Evolutionary conservation across 2,797 vertebrate genomes (phyloP).

Genomic region (Neoniphon sammara): DNA sequence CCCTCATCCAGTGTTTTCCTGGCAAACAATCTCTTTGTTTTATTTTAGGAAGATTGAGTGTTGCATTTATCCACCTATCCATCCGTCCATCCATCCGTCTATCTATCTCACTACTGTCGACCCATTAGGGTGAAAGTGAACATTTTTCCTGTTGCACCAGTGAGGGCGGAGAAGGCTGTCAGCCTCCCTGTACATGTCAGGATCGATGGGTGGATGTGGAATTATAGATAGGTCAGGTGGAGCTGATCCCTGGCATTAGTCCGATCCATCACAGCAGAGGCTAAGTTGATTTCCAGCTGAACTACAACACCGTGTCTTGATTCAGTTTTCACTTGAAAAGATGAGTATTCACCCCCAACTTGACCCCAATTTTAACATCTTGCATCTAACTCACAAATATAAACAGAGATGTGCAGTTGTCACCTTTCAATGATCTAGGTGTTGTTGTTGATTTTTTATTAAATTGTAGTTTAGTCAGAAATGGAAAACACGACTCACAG

Average conservation of each 20-base stretch:
- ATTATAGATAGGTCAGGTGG: constrained; percentile 27
- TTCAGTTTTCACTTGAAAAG: constrained; percentile 10
- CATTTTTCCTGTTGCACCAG: constrained; percentile 27
- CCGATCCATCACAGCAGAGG: constrained; percentile 45
- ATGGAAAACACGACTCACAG: neutral
- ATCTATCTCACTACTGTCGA: constrained; percentile 22
- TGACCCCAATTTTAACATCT: neutral
- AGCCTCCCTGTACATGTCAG: constrained; percentile 4
- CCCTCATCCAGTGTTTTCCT: neutral
- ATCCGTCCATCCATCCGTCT: constrained; percentile 7
- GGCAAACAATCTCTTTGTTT: neutral
- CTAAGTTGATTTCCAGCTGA: neutral
- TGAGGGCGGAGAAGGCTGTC: constrained; percentile 23
- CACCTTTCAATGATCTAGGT: too few relatives aligned
- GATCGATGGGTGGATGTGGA: constrained; percentile 26
- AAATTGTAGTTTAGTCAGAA: neutral
- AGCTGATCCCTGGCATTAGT: constrained; percentile 30
- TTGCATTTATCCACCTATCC: constrained; percentile 2
- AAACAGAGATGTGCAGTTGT: neutral
- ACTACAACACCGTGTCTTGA: neutral
- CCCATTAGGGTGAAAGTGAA: constrained; percentile 52
- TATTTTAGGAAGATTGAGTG: constrained; percentile 19
- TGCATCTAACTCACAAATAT: neutral
- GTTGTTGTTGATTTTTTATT: neutral
- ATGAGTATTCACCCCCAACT: neutral